Evolutionary conservation across 2,888 invertebrate species (phyloP).

Genomic region (Eilema caniola): DNA sequence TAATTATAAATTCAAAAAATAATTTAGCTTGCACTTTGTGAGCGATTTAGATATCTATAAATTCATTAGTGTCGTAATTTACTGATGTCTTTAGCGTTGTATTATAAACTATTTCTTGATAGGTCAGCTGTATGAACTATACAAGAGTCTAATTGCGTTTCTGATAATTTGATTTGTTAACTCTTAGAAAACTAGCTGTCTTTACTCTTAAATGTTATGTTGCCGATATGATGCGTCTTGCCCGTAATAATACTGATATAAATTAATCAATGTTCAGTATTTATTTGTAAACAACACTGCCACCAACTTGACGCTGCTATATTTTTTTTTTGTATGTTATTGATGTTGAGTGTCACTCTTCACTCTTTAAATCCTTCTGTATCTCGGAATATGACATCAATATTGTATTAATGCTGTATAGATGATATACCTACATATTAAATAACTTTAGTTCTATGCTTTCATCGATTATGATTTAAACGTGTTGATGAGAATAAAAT

Average conservation of each 20-base stretch:
- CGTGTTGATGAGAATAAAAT: constrained; percentile 18
- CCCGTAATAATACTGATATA: constrained; percentile 58
- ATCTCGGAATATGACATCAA: constrained; percentile 37
- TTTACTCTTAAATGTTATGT: constrained; percentile 34
- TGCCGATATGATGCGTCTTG: constrained; percentile 59
- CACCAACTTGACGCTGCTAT: constrained; percentile 40
- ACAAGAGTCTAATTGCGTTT: constrained; percentile 23
- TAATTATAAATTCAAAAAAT: constrained; percentile 31
- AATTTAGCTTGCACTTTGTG: constrained; percentile 24
- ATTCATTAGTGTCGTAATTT: constrained; percentile 26
- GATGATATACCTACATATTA: constrained; percentile 30
- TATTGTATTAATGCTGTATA: constrained; percentile 40
- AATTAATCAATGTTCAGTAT: constrained; percentile 35
- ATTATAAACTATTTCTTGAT: background rate
- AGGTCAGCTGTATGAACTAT: constrained; percentile 16
- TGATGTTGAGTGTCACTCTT: constrained; percentile 27
- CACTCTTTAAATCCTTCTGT: constrained; percentile 32
- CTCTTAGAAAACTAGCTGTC: constrained; percentile 19
- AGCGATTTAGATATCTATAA: constrained; percentile 26
- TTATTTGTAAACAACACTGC: constrained; percentile 69
- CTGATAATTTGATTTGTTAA: constrained; percentile 24
- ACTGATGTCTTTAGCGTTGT: constrained; percentile 10
- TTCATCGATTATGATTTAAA: constrained; percentile 27
- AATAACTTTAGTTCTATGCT: constrained; percentile 24
- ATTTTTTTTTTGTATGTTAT: constrained; percentile 21